These are phyloP conservation scores for Pao palembangensis DNA, from an alignment of 2,113 vertebrate species.

Conservation along the genomic window DNA sequence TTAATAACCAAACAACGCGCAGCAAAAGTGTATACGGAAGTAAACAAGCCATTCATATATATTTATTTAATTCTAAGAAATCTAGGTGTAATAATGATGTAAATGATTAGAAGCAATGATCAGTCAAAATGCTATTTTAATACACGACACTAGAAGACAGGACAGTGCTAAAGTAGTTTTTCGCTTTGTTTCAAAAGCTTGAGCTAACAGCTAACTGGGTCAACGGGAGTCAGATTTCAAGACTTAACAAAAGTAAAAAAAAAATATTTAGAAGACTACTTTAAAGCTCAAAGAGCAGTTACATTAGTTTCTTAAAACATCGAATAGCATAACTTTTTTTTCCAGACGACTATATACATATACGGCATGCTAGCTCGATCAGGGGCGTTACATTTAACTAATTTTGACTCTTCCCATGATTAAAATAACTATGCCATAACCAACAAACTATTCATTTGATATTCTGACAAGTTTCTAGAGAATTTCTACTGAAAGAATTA, in stretches of 20 bases:
- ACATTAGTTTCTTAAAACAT: too few relatives aligned
- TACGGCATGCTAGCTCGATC: neutral
- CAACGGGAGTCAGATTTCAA: neutral
- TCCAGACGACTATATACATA: constrained; percentile 3
- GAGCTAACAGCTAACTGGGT: constrained; percentile 18
- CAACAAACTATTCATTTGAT: neutral
- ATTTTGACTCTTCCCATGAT: constrained; percentile 4
- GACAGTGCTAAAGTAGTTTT: too few relatives aligned
- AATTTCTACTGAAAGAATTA: neutral
- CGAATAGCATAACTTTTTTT: neutral
- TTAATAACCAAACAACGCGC: too few relatives aligned
- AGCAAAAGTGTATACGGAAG: neutral
- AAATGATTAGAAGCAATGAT: too few relatives aligned
- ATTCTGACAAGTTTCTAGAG: neutral
- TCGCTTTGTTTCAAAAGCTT: too few relatives aligned
- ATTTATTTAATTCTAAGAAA: too few relatives aligned
- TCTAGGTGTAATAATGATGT: too few relatives aligned
- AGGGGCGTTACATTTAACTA: constrained; percentile 20
- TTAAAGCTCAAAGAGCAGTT: too few relatives aligned
- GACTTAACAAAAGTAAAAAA: neutral
- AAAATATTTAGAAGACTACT: too few relatives aligned
- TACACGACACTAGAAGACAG: neutral
- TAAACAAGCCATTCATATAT: neutral
- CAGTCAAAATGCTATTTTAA: too few relatives aligned
- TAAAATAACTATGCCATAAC: neutral